These are phyloP conservation scores for Eleginops maclovinus DNA, from an alignment of 2,113 vertebrate genomes.

Conservation along the genomic window DNA sequence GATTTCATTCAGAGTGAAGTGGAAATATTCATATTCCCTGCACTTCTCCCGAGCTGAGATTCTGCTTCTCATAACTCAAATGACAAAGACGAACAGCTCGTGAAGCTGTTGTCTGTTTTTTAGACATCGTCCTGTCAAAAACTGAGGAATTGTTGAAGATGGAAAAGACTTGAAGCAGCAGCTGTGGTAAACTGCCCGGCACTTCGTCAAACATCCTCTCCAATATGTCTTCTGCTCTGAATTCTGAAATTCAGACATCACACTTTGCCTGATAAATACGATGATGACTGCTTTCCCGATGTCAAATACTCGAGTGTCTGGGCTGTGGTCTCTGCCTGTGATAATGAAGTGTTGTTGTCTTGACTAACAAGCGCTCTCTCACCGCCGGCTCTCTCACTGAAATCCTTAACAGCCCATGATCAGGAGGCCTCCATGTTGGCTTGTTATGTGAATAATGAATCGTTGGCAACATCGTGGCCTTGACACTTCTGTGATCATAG, in stretches of 20 bases:
- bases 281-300: constrained; percentile 33
- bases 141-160: constrained; percentile 12
- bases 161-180: constrained; percentile 33
- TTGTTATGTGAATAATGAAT: constrained; percentile 47
- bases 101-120: constrained; percentile 29
- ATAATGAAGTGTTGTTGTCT: constrained; percentile 72
- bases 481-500: constrained; percentile 46
- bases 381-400: constrained; percentile 20
- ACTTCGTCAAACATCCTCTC: neutral
- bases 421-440: constrained; percentile 33
- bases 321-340: constrained; percentile 42
- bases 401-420: constrained; percentile 40
- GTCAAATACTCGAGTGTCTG: constrained; percentile 46
- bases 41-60: constrained; percentile 18
- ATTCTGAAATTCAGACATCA: constrained; percentile 42
- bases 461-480: constrained; percentile 21
- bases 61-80: constrained; percentile 19
- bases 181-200: constrained; percentile 17
- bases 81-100: constrained; percentile 19
- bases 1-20: neutral
- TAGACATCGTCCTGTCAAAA: constrained; percentile 24
- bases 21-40: constrained; percentile 3
- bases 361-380: constrained; percentile 52
- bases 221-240: constrained; percentile 12
- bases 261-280: constrained; percentile 31